Conservation (phyloP, 2,113 vertebrate species). For the Cnemophilus loriae region DNA sequence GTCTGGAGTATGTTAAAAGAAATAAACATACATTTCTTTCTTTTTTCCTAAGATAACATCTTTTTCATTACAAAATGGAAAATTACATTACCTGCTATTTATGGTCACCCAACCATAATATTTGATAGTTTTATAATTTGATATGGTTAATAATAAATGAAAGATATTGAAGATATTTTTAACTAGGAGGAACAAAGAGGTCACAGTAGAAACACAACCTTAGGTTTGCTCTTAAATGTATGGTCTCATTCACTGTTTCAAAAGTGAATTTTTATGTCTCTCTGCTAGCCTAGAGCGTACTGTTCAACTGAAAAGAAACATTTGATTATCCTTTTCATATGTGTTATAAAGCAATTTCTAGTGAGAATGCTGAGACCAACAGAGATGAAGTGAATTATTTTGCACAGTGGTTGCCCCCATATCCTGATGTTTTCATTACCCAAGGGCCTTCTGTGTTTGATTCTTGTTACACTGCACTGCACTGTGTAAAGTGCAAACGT, state of each 20-base stretch:
- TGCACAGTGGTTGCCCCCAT: not conserved
- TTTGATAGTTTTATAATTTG: not conserved
- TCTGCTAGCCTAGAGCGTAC: not conserved
- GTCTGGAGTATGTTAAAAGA: not conserved
- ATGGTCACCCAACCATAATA: not conserved
- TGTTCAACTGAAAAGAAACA: not conserved
- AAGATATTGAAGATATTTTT: not conserved
- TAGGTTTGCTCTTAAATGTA: not conserved
- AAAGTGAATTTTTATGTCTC: not conserved
- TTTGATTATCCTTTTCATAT: not conserved
- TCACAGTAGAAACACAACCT: not conserved
- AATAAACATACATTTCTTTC: not conserved
- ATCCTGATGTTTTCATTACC: not conserved
- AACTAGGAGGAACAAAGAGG: not conserved
- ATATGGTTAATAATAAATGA: not conserved
- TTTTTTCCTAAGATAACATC: not conserved
- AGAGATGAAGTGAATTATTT: not conserved
- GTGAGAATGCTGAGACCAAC: not conserved
- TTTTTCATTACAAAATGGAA: not conserved
- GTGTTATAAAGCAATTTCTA: not conserved
- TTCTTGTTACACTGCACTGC: not conserved
- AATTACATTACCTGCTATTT: not conserved
- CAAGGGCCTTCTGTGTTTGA: not conserved
- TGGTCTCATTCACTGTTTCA: not conserved
- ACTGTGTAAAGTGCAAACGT: not conserved